Evolutionary conservation across 2,888 invertebrate species (phyloP), one percentile per base, ranked within the genome.

Genomic region (Tiphia femorata): DNA sequence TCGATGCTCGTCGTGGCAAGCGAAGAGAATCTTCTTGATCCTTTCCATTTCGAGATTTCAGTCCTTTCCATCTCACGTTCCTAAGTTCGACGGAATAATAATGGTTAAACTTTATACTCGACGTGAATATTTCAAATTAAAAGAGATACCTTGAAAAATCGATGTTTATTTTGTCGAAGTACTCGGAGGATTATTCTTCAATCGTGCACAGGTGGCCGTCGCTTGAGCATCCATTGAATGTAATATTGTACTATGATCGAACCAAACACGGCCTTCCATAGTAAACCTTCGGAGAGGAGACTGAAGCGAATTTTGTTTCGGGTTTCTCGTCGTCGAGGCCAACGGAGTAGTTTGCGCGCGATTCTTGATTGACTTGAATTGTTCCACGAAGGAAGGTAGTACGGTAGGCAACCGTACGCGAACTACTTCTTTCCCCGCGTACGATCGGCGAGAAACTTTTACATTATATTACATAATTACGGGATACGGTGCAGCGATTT

Each of bases 191-290:
- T 7, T n/a, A 12, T 30, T 30, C 33, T 33, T 33, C 33, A n/a
- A n/a, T n/a, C n/a, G n/a, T n/a, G n/a, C n/a, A n/a, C n/a, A n/a
- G n/a, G n/a, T n/a, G n/a, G n/a, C n/a, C n/a, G n/a, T n/a, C n/a
- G n/a, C n/a, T n/a, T n/a, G n/a, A n/a, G n/a, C n/a, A n/a, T n/a
- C n/a, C n/a, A n/a, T n/a, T n/a, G n/a, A n/a, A n/a, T n/a, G n/a
- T n/a, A n/a, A n/a, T n/a, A 14, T 33, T 14, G 33, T 33, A 54
- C 56, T 52, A 64, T 54, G 56, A 59, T 53, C 33, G 53, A 65
- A 60, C 65, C 49, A 60, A 68, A 65, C 60, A 67, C 63, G 68
- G 68, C 68, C 68, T 68, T 68, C 67, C 68, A 67, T 60, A 63
- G 58, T 50, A 49, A 65, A 67, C 52, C 58, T 58, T 67, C 48